A percentile compares a stretch with the other conserved stretches of the same genome.
These are phyloP conservation scores for Grammomys dolichurus DNA, from an alignment of 2,113 vertebrate genomes.

Conservation along the genomic window DNA sequence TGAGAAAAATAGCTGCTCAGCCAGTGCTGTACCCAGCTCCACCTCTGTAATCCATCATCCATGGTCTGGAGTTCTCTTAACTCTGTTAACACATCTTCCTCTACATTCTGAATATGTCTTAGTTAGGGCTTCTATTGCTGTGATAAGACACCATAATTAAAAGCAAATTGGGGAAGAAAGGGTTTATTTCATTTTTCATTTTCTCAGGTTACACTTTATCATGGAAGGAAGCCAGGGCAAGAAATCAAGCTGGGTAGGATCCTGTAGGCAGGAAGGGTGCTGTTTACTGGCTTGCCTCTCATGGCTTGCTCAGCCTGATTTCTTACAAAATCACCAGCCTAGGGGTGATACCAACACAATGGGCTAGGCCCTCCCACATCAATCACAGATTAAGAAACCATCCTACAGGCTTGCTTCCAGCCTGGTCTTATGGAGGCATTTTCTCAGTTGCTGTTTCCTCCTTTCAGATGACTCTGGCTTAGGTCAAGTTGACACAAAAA, in stretches of 20 bases:
- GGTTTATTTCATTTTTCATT: neutral
- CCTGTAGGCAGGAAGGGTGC: neutral
- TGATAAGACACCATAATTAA: neutral
- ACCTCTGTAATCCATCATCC: neutral
- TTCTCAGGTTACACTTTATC: neutral
- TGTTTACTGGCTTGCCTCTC: neutral
- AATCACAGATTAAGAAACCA: neutral
- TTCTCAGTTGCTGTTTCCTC: neutral
- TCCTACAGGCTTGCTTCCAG: neutral
- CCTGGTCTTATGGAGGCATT: neutral
- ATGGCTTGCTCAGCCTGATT: neutral
- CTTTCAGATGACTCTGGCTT: neutral
- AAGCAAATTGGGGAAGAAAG: neutral
- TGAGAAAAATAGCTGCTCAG: conserved; percentile 18
- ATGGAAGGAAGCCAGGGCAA: neutral
- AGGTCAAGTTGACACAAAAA: neutral
- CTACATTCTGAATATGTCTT: neutral
- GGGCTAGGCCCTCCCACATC: neutral
- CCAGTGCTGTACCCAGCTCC: neutral
- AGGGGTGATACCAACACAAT: neutral
- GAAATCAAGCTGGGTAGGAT: neutral
- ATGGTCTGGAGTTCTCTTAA: neutral
- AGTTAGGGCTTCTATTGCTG: neutral
- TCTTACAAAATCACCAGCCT: neutral
- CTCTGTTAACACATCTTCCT: conserved; percentile 15